Evolutionary conservation across 2,888 invertebrate genomes (phyloP), one percentile per base, ranked within the genome.

Genomic region (Andrena minutula): DNA sequence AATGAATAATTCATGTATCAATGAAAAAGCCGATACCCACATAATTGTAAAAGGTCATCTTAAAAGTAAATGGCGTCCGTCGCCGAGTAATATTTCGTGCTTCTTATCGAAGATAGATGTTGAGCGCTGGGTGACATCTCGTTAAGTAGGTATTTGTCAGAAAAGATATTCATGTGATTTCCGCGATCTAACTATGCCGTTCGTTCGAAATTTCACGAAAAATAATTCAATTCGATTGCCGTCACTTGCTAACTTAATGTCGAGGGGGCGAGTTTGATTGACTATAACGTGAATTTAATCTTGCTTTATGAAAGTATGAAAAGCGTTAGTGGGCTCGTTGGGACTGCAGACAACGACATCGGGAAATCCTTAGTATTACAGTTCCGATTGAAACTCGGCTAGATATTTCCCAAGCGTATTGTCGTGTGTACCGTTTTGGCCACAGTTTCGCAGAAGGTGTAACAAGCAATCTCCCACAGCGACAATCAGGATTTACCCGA

Each of bases 391-490:
- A 90, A 89, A 91, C 91, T 89, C 87, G 82, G 86, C 85, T 83
- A 85, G 86, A 86, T 91, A 92, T 92, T 92, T 92, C 92, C 92
- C 92, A 86, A 79, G 90, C 71, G 92, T 88, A 89, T 90, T 90
- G 91, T 92, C 90, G 84, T 83, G 79, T 81, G 83, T 85, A 88
- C 88, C 79, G 79, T 84, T 85, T 84, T 85, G 78, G 76, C 80
- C 79, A 47, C 35, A 60, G 75, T 79, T 79, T 86, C 78, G 72
- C 75, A 66, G 78, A 79, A 83, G 83, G 66, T 83, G 79, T 87
- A 86, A 87, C 84, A 78, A 87, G 83, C 78, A 85, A 78, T 82
- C 84, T 92, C 92, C 92, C 92, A 80, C 72, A 76, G 90, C 90
- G 89, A 80, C 90, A 90, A 90, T 92, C 91, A 91, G 89, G 89